phyloP scores from a whole-genome alignment of 2,888 invertebrate genomes.

The Troides oblongomaculatus region DNA sequence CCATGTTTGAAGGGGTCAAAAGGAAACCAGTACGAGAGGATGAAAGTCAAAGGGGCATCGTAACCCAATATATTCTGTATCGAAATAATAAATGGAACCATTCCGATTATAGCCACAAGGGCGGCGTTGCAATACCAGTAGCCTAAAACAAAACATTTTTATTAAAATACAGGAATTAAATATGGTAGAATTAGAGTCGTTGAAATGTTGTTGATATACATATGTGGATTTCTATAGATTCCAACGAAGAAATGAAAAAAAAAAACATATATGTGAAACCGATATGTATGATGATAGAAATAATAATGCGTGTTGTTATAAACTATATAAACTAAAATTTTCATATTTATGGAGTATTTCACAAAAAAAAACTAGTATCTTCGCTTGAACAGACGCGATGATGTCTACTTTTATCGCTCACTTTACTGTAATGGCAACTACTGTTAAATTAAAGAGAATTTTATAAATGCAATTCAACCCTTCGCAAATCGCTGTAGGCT shows the following conservation, averaged over 20 bases:
- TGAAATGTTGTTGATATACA: too few relatives aligned
- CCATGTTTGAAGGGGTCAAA: constrained; percentile 53
- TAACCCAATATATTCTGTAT: constrained; percentile 45
- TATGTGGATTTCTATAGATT: too few relatives aligned
- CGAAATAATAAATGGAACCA: constrained; percentile 48
- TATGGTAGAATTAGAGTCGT: too few relatives aligned
- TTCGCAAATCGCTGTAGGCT: constrained; percentile 47
- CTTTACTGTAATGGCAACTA: not conserved
- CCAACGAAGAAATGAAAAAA: too few relatives aligned
- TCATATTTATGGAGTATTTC: too few relatives aligned
- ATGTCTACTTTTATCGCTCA: not conserved
- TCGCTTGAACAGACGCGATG: too few relatives aligned
- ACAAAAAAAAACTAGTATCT: too few relatives aligned
- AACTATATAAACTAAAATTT: too few relatives aligned
- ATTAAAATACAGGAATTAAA: too few relatives aligned
- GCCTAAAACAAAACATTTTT: constrained; percentile 39
- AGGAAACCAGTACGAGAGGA: constrained; percentile 65
- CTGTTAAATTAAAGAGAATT: not conserved
- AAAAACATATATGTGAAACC: too few relatives aligned
- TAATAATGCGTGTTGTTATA: too few relatives aligned
- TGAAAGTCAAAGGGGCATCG: constrained; percentile 48
- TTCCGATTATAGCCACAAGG: constrained; percentile 52
- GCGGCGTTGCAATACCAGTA: constrained; percentile 61
- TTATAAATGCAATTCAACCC: constrained; percentile 39
- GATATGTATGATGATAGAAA: too few relatives aligned